Base-by-base conservation (phyloP, 2,888 invertebrate genomes). In the Calliphora vomitoria region DNA sequence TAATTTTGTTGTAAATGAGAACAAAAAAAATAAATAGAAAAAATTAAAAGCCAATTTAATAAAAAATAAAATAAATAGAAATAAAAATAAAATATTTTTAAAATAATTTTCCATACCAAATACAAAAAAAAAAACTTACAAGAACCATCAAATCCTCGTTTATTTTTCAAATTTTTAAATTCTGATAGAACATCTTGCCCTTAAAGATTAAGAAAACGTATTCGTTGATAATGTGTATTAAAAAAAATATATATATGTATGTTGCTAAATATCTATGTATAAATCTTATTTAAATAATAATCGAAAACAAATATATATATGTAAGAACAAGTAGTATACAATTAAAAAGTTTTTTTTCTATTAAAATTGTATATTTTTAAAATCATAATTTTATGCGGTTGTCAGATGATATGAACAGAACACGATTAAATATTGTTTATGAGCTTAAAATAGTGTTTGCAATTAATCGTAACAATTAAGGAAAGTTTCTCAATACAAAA, bases 101-200 rank as follows among this genome's bases (percentile, higher is more conserved):
- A 81, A 81, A 64, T 53, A 64, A 44, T 64, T 25, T 38, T 71
- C 18, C 13, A 25, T 41, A 35, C 18, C 35, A 60, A 53, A 81
- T 41, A 25, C 25, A 25, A 53, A 78, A 87, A 44, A 44, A 87
- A 88, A 69, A 88, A 89, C 89, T 89, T 89, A 89, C 89, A 86
- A 74, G 88, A 88, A 82, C 89, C 89, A 86, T 88, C 85, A 81
- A 80, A 86, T 79, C 87, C 79, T 68, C 75, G 81, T 80, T 85
- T 81, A 84, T 81, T 86, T 84, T 85, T 83, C 58, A 88, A 79
- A 88, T 72, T 86, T 88, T 86, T 89, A 75, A 89, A 82, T 86
- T 88, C 85, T 78, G 87, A 85, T 76, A 89, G 76, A 85, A 89
- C 89, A 88, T 89, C 82, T 72, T 82, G 83, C 82, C 86, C 86